A percentile compares a stretch with the other conserved stretches of the same genome.
Conservation (phyloP, 2,797 vertebrate species). For the Clarias platycephalus region DNA sequence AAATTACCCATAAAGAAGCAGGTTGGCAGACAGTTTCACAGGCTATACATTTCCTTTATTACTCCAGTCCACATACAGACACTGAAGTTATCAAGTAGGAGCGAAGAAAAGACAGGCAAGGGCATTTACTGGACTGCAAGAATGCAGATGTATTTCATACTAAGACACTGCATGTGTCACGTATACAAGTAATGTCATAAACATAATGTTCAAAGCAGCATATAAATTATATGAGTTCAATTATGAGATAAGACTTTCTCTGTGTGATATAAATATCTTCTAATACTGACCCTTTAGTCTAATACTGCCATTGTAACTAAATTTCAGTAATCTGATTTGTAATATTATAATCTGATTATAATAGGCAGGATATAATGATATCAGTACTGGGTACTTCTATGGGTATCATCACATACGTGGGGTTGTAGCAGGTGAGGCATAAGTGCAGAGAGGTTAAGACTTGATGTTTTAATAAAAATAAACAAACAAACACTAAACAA, state of each 20-base stretch:
- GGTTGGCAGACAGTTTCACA: constrained; percentile 53
- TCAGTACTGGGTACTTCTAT: too few species aligned
- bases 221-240: not conserved
- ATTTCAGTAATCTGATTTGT: too few species aligned
- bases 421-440: too few species aligned
- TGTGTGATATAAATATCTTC: not conserved
- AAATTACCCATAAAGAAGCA: constrained; percentile 68
- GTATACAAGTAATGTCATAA: not conserved
- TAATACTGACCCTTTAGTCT: not conserved
- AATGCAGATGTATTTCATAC: not conserved
- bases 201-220: not conserved
- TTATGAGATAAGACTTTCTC: not conserved
- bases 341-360: too few species aligned
- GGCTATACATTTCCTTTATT: constrained; percentile 67
- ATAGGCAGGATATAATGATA: too few species aligned
- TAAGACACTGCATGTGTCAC: too few species aligned
- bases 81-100: constrained; percentile 55
- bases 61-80: constrained; percentile 55
- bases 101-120: constrained; percentile 30
- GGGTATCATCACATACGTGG: too few species aligned
- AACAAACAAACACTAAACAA: too few species aligned
- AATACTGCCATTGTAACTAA: not conserved
- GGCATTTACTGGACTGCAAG: not conserved
- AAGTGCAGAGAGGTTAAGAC: too few species aligned
- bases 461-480: too few species aligned